Conservation (phyloP, 92 coral and sea anemone species). For the Palythoa grandis region DNA sequence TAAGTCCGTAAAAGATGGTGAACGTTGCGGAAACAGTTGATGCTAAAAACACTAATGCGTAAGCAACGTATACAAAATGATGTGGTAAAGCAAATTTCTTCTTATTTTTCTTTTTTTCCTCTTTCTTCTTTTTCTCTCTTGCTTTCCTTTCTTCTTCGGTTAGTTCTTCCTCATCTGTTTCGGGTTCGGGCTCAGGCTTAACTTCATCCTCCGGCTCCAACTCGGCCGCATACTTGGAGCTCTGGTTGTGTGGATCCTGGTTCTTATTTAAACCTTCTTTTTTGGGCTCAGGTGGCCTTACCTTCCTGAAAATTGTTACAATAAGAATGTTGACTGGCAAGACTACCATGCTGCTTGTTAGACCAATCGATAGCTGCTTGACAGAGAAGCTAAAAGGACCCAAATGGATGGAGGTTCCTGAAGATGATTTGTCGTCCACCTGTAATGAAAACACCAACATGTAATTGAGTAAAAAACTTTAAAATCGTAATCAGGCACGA, state of each 20-base stretch:
- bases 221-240: conserved; percentile 68
- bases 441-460: conserved; percentile 15
- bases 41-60: conserved; percentile 74
- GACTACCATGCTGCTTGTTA: conserved; percentile 94
- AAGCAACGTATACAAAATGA: conserved; percentile 79
- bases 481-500: no score
- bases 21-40: conserved; percentile 89
- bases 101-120: conserved; percentile 67
- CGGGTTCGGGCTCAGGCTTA: conserved; percentile 45
- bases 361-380: conserved; percentile 90
- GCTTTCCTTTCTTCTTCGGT: conserved; percentile 53
- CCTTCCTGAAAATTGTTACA: conserved; percentile 90
- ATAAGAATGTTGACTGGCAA: conserved; percentile 85
- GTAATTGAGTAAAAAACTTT: not conserved
- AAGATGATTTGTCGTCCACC: conserved; percentile 81
- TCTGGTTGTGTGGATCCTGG: conserved; percentile 72
- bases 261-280: conserved; percentile 51
- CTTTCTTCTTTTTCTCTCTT: conserved; percentile 45
- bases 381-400: conserved; percentile 94
- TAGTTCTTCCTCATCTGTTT: conserved; percentile 59
- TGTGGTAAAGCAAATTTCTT: conserved; percentile 75
- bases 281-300: conserved; percentile 72
- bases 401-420: conserved; percentile 84
- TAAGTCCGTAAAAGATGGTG: conserved; percentile 91
- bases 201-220: conserved; percentile 34